These are phyloP conservation scores for Papilio xuthus DNA, from an alignment of 1,140 invertebrate species.

Conservation along the genomic window DNA sequence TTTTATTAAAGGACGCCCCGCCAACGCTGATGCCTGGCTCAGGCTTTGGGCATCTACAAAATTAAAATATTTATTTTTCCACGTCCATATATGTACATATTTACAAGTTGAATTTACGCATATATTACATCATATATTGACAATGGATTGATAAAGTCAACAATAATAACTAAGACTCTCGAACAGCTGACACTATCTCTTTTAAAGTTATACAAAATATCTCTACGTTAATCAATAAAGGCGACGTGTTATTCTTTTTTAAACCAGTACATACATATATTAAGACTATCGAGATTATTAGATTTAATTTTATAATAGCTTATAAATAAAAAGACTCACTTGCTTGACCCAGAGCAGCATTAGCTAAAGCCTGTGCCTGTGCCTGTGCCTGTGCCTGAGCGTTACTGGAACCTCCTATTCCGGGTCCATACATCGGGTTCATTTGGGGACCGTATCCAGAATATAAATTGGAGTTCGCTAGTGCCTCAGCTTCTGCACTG, in stretches of 20 bases:
- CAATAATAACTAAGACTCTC: no score
- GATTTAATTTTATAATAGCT: not conserved
- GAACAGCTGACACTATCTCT: no score
- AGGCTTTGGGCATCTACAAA: slow-evolving; percentile 26
- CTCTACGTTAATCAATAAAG: no score
- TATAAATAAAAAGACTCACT: not conserved
- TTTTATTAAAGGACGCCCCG: slow-evolving; percentile 32
- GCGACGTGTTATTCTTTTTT: not conserved
- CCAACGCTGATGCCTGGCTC: slow-evolving; percentile 16
- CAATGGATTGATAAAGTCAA: no score
- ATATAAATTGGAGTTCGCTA: slow-evolving; percentile 29
- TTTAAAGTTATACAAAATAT: no score
- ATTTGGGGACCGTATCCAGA: not conserved
- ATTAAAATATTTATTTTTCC: slow-evolving; percentile 5
- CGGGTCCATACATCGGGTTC: not conserved
- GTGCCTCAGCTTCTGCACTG: slow-evolving; percentile 36
- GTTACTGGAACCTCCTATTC: slow-evolving; percentile 11
- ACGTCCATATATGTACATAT: not conserved
- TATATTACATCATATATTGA: not conserved
- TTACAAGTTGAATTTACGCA: not conserved
- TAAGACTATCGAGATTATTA: not conserved
- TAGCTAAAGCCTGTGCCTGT: slow-evolving; percentile 22
- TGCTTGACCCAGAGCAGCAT: not conserved
- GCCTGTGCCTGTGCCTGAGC: slow-evolving; percentile 13
- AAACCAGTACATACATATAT: not conserved